Evolutionary conservation across 2,797 vertebrate species (phyloP).

Genomic region (Coluber constrictor): DNA sequence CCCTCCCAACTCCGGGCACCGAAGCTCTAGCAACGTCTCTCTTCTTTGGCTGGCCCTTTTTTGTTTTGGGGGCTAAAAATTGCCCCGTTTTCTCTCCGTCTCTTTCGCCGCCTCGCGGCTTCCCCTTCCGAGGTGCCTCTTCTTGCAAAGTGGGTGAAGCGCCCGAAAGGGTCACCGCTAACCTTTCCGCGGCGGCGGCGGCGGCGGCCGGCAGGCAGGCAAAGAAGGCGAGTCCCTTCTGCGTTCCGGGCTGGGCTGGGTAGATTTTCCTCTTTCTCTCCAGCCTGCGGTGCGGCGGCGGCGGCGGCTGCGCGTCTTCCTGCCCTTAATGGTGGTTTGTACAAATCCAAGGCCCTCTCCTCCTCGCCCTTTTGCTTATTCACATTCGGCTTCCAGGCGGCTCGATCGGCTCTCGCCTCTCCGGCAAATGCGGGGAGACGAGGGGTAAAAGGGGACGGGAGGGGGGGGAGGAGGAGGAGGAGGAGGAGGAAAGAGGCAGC

Average conservation of each 20-base stretch:
- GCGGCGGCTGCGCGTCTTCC: conserved; percentile 36
- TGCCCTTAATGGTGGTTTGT: conserved; percentile 61
- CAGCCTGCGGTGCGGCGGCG: not conserved
- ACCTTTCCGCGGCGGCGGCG: not conserved
- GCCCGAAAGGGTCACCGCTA: conserved; percentile 20
- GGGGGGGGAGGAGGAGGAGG: not conserved
- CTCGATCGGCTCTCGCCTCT: conserved; percentile 39
- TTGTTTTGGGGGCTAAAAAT: not conserved
- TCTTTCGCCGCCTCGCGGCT: not conserved
- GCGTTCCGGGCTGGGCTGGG: conserved; percentile 21
- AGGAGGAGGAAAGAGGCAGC: not conserved
- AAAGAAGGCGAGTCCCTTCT: not conserved
- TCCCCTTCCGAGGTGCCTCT: not conserved
- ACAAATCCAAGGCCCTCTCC: conserved; percentile 63
- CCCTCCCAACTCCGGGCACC: conserved; percentile 47
- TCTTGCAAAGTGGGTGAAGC: conserved; percentile 1
- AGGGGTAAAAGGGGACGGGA: not conserved
- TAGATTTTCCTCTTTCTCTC: conserved; percentile 24
- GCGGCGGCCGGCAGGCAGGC: not conserved
- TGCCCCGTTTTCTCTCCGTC: not conserved
- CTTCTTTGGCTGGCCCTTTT: not conserved
- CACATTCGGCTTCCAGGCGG: conserved; percentile 57
- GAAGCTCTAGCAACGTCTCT: conserved; percentile 59
- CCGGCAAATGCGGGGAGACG: not conserved
- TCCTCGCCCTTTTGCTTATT: conserved; percentile 52